Evolutionary conservation across 1,140 invertebrate genomes (phyloP).

Genomic region (Sycophaga agraensis): DNA sequence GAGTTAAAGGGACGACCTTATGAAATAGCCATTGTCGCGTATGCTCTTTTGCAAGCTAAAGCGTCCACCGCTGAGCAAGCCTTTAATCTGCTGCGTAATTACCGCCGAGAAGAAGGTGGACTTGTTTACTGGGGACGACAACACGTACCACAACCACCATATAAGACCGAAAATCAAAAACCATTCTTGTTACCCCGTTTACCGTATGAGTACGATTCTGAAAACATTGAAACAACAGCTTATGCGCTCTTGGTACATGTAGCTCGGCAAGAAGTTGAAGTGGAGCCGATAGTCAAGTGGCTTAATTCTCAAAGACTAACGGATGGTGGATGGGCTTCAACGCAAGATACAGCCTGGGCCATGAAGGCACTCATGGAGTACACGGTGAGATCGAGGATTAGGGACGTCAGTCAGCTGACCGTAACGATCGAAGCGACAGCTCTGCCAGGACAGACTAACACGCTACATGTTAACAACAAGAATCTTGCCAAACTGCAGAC

Average conservation of each 20-base stretch:
- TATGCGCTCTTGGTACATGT: constrained; percentile 91
- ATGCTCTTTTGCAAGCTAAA: constrained; percentile 79
- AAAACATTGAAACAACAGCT: constrained; percentile 90
- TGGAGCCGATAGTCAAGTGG: constrained; percentile 89
- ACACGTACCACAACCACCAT: constrained; percentile 73
- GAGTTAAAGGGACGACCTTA: constrained; percentile 73
- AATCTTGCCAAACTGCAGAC: constrained; percentile 76
- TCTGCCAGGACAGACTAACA: constrained; percentile 66
- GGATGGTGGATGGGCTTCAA: constrained; percentile 94
- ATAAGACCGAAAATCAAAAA: constrained; percentile 87
- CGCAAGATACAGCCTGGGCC: constrained; percentile 87
- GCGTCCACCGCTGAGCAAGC: constrained; percentile 79
- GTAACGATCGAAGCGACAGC: constrained; percentile 84
- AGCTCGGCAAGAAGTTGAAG: constrained; percentile 74
- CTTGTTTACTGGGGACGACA: constrained; percentile 84
- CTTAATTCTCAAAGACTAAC: constrained; percentile 86
- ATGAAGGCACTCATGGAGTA: constrained; percentile 89
- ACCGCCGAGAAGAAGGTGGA: constrained; percentile 71
- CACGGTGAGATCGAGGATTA: constrained; percentile 78
- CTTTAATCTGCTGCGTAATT: constrained; percentile 70
- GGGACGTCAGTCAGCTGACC: constrained; percentile 83
- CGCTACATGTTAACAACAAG: constrained; percentile 70
- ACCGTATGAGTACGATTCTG: constrained; percentile 84
- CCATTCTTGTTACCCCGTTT: constrained; percentile 85
- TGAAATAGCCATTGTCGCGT: constrained; percentile 84